Evolutionary conservation across 2,888 invertebrate species (phyloP), one percentile per base, ranked within the genome.

Genomic region (Sussaba pulchella): DNA sequence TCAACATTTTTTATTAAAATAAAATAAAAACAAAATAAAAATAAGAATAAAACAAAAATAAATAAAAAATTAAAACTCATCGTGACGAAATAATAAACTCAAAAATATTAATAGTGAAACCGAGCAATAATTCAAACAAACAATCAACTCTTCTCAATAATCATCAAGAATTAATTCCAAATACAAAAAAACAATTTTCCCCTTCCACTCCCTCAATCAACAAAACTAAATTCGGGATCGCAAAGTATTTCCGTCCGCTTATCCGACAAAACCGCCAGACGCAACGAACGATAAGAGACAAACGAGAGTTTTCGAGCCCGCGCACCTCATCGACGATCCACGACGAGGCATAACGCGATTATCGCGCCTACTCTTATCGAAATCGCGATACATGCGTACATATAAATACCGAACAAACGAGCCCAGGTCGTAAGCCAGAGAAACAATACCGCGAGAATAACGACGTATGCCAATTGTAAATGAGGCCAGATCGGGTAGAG

Each of bases 401-500:
- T 79, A 77, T 80, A 83, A 85, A 85, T 87, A 83, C 82, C 83
- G 85, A 82, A 82, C 86, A 88, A 91, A 88, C 82, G 87, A 89
- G 87, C 86, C 86, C 89, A 88, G 87, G 87, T 88, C 88, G 87
- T 83, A 54, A 31, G 86, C 85, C 83, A 89, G 88, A 31, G 31
- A 31, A 89, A 90, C 91, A 91, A 91, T 91, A 88, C 85, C 9
- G 39, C 57, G 74, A 59, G 67, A 69, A 47, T 10, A 57, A 47
- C 41, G 50, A 39, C 24, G 86, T 88, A 81, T 89, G 90, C 90
- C 91, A 91, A 90, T 88, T 89, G 85, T 88, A 89, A 91, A 89
- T 89, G 91, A 88, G 91, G 91, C 89, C 91, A 90, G 87, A 89
- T 88, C 87, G 87, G n/a, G 88, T 85, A 87, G 86, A 86, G 80